Evolutionary conservation across 2,113 vertebrate genomes (phyloP).

Genomic region (Tragelaphus scriptus): DNA sequence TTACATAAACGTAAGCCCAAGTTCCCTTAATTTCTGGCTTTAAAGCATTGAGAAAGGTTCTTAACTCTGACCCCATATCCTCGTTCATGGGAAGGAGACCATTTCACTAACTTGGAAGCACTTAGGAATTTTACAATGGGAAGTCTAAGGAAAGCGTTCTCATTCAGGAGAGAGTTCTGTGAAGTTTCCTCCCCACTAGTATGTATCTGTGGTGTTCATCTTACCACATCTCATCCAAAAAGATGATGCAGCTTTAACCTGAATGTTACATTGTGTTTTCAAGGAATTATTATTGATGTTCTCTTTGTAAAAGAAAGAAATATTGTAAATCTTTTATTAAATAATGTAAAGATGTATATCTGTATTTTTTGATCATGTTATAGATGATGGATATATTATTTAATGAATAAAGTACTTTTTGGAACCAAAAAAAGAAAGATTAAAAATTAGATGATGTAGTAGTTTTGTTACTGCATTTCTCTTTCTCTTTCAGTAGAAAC

Average conservation of each 20-base stretch:
- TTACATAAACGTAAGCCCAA: not conserved
- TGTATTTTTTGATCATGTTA: constrained; percentile 85
- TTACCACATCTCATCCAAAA: constrained; percentile 54
- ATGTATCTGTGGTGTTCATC: constrained; percentile 30
- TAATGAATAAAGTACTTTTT: constrained; percentile 87
- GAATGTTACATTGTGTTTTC: constrained; percentile 58
- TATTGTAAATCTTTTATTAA: constrained; percentile 78
- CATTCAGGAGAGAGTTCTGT: not conserved
- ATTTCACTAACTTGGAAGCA: not conserved
- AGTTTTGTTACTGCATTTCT: not conserved
- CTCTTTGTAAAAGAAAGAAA: constrained; percentile 75
- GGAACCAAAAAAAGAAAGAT: constrained; percentile 43
- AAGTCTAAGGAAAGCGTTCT: not conserved
- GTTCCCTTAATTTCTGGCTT: not conserved
- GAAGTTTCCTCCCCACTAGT: not conserved
- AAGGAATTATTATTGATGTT: constrained; percentile 58
- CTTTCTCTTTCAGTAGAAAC: not conserved
- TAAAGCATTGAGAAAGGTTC: not conserved
- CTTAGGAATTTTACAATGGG: not conserved
- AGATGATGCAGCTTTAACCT: constrained; percentile 49
- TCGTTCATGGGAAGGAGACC: not conserved
- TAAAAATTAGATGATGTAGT: not conserved
- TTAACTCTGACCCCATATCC: not conserved
- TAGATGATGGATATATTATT: constrained; percentile 81
- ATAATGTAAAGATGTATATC: constrained; percentile 78